Evolutionary conservation across 1,140 invertebrate genomes (phyloP).

Genomic region (Calosoma granatense): DNA sequence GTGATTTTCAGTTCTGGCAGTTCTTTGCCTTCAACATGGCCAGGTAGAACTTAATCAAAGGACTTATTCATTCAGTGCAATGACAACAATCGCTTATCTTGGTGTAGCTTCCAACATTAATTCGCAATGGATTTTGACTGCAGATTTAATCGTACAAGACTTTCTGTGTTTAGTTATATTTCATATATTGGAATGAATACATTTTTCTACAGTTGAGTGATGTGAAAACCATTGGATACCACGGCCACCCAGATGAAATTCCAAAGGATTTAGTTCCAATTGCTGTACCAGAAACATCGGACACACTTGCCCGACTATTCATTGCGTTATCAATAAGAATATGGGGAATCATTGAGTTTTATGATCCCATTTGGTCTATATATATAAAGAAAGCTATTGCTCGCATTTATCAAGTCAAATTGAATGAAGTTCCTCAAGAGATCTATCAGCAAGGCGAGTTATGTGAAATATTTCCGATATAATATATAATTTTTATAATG

Average conservation of each 20-base stretch:
- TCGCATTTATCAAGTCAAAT: conserved; percentile 51
- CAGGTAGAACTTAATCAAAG: no score
- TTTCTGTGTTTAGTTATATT: neutral
- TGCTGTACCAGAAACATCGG: neutral
- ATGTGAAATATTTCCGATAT: no score
- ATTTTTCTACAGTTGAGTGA: neutral
- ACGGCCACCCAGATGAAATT: neutral
- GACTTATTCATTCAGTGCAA: no score
- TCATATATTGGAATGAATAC: neutral
- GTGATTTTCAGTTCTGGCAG: no score
- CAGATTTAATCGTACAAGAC: no score
- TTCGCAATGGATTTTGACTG: no score
- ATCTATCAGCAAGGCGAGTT: no score
- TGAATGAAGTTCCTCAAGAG: no score
- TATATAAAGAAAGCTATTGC: conserved; percentile 56
- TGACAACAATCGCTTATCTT: no score
- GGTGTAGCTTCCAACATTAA: no score
- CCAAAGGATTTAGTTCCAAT: neutral
- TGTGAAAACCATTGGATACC: neutral
- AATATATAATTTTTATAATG: no score
- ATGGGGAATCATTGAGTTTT: neutral
- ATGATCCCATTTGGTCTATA: conserved; percentile 49
- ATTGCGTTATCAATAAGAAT: neutral
- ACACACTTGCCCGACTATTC: neutral
- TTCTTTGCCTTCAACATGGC: no score